A percentile compares a stretch with the other conserved stretches of the same genome.
These are phyloP conservation scores for Phyllotreta striolata DNA, from an alignment of 2,888 invertebrate species.

Conservation along the genomic window DNA sequence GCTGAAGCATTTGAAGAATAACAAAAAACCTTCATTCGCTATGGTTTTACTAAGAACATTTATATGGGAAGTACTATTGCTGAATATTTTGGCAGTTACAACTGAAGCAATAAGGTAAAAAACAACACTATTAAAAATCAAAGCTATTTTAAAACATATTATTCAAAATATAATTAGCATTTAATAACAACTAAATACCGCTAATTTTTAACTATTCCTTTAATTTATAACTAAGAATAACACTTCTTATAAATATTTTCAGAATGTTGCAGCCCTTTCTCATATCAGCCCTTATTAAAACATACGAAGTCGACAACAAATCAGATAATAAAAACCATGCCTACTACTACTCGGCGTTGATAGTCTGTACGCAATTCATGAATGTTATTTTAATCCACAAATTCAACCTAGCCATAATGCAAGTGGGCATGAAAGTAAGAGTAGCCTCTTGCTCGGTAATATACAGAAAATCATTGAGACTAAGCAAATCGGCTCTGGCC, in stretches of 20 bases:
- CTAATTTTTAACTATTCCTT: too few relatives aligned
- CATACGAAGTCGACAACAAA: too few relatives aligned
- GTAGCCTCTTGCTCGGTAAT: constrained; percentile 47
- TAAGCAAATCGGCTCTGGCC: constrained; percentile 83
- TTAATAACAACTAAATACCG: too few relatives aligned
- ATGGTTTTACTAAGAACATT: constrained; percentile 49
- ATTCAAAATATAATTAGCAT: too few relatives aligned
- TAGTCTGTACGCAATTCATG: constrained; percentile 74
- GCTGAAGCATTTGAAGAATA: constrained; percentile 44
- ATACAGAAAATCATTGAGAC: constrained; percentile 54
- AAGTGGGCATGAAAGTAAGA: constrained; percentile 84
- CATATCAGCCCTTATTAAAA: neutral
- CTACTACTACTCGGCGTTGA: constrained; percentile 77
- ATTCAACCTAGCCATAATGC: constrained; percentile 83
- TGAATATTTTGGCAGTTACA: constrained; percentile 37
- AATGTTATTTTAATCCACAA: constrained; percentile 74
- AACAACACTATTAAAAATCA: constrained; percentile 4
- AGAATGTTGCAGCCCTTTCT: constrained; percentile 20
- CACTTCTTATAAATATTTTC: too few relatives aligned
- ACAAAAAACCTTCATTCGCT: constrained; percentile 49
- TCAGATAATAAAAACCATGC: constrained; percentile 59
- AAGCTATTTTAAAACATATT: too few relatives aligned
- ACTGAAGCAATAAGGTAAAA: constrained; percentile 44
- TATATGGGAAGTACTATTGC: constrained; percentile 40
- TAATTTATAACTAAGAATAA: too few relatives aligned